phyloP scores from a whole-genome alignment of 2,113 vertebrate species.

The Cettia cetti region DNA sequence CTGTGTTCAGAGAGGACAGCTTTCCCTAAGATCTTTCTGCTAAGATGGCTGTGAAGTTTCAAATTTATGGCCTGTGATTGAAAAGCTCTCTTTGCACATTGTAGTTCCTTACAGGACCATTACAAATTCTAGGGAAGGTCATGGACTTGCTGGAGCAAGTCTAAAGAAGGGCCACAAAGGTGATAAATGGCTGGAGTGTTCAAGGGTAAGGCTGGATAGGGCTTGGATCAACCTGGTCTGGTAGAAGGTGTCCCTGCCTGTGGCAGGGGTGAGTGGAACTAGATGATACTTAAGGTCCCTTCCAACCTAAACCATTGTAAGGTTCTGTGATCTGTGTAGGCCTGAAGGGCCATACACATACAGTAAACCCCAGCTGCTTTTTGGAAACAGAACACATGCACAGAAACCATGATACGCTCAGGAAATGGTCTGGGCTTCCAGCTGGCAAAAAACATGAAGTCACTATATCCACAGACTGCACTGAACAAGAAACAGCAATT shows the following conservation, averaged over 20 bases:
- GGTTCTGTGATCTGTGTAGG: not conserved
- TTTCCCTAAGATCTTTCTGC: not conserved
- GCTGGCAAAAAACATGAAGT: not conserved
- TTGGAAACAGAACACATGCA: not conserved
- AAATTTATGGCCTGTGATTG: not conserved
- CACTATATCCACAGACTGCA: not conserved
- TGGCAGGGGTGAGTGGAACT: not conserved
- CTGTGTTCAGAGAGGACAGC: not conserved
- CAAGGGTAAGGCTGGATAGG: not conserved
- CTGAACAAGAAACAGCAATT: not conserved
- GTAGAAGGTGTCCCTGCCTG: not conserved
- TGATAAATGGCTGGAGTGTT: not conserved
- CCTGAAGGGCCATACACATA: not conserved
- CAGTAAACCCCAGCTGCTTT: not conserved
- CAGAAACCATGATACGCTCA: not conserved
- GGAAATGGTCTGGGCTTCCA: not conserved
- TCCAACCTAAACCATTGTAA: not conserved
- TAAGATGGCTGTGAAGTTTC: not conserved
- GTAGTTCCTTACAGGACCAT: not conserved
- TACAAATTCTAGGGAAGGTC: not conserved
- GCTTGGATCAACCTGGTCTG: not conserved
- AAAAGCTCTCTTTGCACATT: not conserved
- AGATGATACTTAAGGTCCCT: not conserved
- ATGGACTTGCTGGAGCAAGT: accelerated
- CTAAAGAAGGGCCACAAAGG: not conserved